These are phyloP conservation scores for Erebia aethiops DNA, from an alignment of 2,888 invertebrate species.

Conservation along the genomic window DNA sequence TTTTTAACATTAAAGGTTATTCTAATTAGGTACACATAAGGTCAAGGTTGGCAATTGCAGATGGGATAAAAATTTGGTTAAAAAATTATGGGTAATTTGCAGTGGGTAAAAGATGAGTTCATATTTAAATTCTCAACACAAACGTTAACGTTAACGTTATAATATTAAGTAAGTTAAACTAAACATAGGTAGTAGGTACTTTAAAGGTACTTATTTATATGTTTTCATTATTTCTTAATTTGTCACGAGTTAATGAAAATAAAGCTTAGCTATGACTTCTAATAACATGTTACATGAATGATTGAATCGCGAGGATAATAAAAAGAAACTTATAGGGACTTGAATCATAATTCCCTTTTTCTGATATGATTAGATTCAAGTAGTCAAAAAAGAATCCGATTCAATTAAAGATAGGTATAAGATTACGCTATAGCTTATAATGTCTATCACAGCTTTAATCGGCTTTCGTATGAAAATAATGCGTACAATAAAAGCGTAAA, in stretches of 20 bases:
- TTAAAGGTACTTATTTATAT: too few species aligned
- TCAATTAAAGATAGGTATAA: slow-evolving; percentile 35
- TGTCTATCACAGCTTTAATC: slow-evolving; percentile 37
- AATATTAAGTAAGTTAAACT: too few species aligned
- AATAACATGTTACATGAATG: not conserved
- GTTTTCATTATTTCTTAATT: not conserved
- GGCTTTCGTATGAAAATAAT: slow-evolving; percentile 38
- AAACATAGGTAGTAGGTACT: too few species aligned
- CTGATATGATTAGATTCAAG: slow-evolving; percentile 11
- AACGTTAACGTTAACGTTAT: too few species aligned
- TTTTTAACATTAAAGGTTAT: too few species aligned
- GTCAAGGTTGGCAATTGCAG: too few species aligned
- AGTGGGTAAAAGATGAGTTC: too few species aligned
- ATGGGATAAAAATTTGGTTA: too few species aligned
- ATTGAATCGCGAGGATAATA: not conserved
- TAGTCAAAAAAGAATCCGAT: slow-evolving; percentile 21
- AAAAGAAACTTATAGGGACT: not conserved
- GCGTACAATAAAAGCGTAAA: slow-evolving; percentile 37
- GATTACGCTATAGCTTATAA: slow-evolving; percentile 30
- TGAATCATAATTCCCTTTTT: not conserved
- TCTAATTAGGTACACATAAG: too few species aligned
- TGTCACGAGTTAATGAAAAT: not conserved
- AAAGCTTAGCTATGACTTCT: not conserved
- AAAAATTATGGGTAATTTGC: too few species aligned
- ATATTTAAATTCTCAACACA: too few species aligned